Conservation (phyloP, 1,140 invertebrate species). For the Drosophila ambigua region DNA sequence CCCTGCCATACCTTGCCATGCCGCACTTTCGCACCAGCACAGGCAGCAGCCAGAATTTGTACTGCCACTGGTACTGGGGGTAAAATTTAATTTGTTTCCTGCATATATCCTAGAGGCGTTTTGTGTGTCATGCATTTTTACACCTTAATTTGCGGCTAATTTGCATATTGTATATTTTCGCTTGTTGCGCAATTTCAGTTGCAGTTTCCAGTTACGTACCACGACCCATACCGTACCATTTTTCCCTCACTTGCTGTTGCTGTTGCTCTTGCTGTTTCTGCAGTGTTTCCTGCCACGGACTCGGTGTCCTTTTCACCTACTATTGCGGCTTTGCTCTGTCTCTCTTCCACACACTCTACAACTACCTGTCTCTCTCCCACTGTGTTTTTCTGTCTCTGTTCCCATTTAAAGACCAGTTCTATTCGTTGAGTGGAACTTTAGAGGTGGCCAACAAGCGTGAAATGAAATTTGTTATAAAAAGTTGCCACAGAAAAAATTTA, state of each 20-base stretch:
- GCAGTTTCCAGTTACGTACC: conserved; percentile 29
- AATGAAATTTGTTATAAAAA: conserved; percentile 36
- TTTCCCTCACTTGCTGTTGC: conserved; percentile 9
- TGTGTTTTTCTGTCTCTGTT: too few relatives aligned
- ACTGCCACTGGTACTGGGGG: conserved; percentile 10
- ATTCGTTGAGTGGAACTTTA: conserved; percentile 31
- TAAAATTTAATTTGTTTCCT: conserved; percentile 75
- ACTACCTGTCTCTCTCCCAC: neutral
- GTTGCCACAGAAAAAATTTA: conserved; percentile 12
- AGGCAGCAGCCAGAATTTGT: conserved; percentile 51
- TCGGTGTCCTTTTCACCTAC: conserved; percentile 12
- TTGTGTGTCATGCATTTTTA: conserved; percentile 81
- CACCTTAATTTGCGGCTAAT: conserved; percentile 80
- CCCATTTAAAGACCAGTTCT: too few relatives aligned
- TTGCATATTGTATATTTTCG: conserved; percentile 76
- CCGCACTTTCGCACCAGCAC: too few relatives aligned
- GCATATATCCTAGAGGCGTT: conserved; percentile 71
- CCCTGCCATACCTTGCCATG: neutral
- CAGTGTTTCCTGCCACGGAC: neutral
- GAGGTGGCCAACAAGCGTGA: conserved; percentile 40
- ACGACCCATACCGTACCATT: conserved; percentile 16
- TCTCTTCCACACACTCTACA: conserved; percentile 3
- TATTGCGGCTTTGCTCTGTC: conserved; percentile 14
- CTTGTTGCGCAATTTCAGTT: conserved; percentile 71
- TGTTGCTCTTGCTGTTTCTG: conserved; percentile 1